These are phyloP conservation scores for Drosophila paramelanica DNA, from an alignment of 2,888 invertebrate genomes.

Conservation along the genomic window DNA sequence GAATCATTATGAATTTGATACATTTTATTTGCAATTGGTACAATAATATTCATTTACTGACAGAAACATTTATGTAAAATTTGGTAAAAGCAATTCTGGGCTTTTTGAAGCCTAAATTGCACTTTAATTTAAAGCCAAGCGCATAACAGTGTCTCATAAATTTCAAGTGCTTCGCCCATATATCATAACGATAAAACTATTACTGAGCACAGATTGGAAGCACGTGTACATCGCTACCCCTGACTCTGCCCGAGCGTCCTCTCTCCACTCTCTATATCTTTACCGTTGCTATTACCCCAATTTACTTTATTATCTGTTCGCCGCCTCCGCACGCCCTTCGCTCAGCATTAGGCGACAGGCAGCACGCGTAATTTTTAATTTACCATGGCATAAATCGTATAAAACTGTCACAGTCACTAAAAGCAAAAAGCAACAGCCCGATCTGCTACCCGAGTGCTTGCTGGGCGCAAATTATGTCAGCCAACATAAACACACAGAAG, in stretches of 20 bases:
- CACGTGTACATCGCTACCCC: constrained; percentile 11
- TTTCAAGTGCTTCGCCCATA: constrained; percentile 12
- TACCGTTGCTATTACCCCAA: constrained; percentile 40
- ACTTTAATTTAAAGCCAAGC: not conserved
- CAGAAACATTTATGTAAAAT: no score
- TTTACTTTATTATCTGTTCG: constrained; percentile 33
- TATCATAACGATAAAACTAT: constrained; percentile 49
- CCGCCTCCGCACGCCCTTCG: constrained; percentile 6
- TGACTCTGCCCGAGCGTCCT: no score
- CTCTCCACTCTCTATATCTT: not conserved
- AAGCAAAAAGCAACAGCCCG: constrained; percentile 74
- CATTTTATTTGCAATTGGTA: no score
- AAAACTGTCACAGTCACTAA: constrained; percentile 80
- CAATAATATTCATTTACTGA: no score
- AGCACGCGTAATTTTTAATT: constrained; percentile 77
- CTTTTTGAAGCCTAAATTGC: not conserved
- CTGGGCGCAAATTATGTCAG: constrained; percentile 70
- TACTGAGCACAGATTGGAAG: constrained; percentile 36
- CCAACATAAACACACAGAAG: constrained; percentile 55
- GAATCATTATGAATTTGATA: no score
- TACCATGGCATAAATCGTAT: constrained; percentile 80
- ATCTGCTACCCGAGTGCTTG: constrained; percentile 17
- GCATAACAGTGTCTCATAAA: constrained; percentile 2
- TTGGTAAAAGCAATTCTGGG: no score
- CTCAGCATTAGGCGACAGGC: constrained; percentile 37